Percentiles rank a stretch among this genome's conserved stretches.
phyloP scores from a whole-genome alignment of 2,888 invertebrate genomes.

The Lasioglossum morio region DNA sequence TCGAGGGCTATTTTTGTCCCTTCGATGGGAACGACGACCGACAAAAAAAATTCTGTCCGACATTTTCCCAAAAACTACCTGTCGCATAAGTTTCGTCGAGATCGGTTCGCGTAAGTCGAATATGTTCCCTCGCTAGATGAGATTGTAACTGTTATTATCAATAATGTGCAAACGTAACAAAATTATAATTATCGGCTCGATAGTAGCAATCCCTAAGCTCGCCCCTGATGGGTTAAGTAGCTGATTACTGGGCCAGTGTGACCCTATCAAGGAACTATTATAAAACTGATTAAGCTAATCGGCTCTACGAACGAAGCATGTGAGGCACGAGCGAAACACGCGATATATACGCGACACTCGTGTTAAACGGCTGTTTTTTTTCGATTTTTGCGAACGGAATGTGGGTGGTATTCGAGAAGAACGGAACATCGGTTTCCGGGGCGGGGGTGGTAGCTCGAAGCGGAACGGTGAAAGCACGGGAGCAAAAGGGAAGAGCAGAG shows the following conservation, averaged over 20 bases:
- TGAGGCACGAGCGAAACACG: background rate
- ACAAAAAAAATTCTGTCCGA: background rate
- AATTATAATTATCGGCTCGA: too few relatives aligned
- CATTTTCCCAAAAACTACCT: background rate
- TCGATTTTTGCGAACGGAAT: background rate
- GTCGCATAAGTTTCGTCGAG: background rate
- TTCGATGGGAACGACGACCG: background rate
- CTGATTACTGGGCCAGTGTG: too few relatives aligned
- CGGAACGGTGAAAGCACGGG: slow-evolving; percentile 49
- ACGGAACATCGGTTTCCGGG: slow-evolving; percentile 42
- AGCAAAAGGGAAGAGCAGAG: slow-evolving; percentile 50
- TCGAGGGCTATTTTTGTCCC: background rate
- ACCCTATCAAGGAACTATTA: too few relatives aligned
- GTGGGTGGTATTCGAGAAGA: background rate
- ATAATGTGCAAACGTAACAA: background rate
- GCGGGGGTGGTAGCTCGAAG: slow-evolving; percentile 35
- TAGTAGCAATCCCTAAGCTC: too few relatives aligned
- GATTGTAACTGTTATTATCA: background rate
- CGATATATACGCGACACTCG: background rate
- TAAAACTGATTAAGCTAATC: background rate
- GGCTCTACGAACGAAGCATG: background rate
- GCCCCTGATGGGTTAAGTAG: too few relatives aligned
- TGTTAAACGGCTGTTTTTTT: background rate
- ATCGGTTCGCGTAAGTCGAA: background rate
- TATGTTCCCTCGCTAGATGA: background rate